Evolutionary conservation across 2,113 vertebrate genomes (phyloP).

Genomic region (Austrofundulus limnaeus): DNA sequence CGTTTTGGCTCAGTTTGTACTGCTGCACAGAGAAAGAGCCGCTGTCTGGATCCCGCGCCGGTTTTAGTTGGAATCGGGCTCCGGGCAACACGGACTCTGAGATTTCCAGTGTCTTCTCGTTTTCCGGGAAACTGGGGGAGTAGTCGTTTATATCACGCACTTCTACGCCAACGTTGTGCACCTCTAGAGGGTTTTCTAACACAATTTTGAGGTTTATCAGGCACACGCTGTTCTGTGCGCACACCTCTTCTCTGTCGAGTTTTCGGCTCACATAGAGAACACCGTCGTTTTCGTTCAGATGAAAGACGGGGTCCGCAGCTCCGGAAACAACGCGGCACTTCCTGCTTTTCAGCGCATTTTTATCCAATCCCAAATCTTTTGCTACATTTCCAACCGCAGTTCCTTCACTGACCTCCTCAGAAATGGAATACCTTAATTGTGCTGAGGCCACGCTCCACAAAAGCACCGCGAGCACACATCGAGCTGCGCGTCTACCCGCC

Average conservation of each 20-base stretch:
- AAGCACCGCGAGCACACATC: constrained; percentile 29
- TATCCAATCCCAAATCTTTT: constrained; percentile 72
- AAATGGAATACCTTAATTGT: constrained; percentile 73
- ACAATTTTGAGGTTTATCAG: constrained; percentile 69
- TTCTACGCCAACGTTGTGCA: constrained; percentile 68
- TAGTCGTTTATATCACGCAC: constrained; percentile 76
- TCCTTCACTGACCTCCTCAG: constrained; percentile 68
- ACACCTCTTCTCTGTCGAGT: constrained; percentile 74
- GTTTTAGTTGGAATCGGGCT: constrained; percentile 49
- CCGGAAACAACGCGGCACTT: constrained; percentile 71
- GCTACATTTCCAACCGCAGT: constrained; percentile 69
- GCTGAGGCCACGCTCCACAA: constrained; percentile 55
- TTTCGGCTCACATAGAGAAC: constrained; percentile 62
- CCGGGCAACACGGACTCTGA: constrained; percentile 58
- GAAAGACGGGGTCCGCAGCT: constrained; percentile 52
- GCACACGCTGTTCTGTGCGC: constrained; percentile 52
- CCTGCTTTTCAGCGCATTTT: constrained; percentile 38
- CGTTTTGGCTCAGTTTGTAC: constrained; percentile 68
- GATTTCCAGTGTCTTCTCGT: constrained; percentile 56
- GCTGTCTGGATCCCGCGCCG: constrained; percentile 61
- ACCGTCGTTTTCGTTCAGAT: constrained; percentile 66
- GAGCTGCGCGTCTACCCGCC: background rate
- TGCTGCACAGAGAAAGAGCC: constrained; percentile 56
- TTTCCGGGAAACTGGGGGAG: constrained; percentile 59
- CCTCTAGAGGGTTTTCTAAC: constrained; percentile 73